Evolutionary conservation across 35 echinoderm and acorn worm species (phyloP).

Genomic region (Ophioderma brevispina): DNA sequence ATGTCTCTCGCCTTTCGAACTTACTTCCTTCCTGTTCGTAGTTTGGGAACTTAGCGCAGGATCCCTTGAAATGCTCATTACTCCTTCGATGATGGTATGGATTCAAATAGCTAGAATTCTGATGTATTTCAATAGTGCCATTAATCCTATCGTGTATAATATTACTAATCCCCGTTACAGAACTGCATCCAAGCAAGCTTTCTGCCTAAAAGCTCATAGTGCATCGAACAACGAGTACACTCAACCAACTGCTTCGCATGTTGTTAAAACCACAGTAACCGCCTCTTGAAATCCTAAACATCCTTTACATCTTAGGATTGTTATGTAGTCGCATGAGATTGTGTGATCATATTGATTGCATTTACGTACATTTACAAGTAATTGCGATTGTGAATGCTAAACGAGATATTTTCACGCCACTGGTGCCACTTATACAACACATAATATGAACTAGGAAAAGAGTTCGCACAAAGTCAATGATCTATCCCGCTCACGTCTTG

Average conservation of each 20-base stretch:
- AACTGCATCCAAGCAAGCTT: not conserved
- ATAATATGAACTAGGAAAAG: too few relatives aligned
- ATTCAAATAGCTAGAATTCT: conserved; percentile 24
- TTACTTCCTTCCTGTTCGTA: conserved; percentile 13
- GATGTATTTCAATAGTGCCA: conserved; percentile 44
- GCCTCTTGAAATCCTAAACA: not conserved
- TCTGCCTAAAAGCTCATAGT: not conserved
- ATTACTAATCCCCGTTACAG: conserved; percentile 40
- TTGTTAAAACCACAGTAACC: not conserved
- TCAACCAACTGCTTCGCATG: not conserved
- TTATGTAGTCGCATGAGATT: too few relatives aligned
- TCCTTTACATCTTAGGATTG: too few relatives aligned
- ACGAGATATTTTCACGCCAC: too few relatives aligned
- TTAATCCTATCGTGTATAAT: conserved; percentile 35
- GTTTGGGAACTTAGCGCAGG: conserved; percentile 15
- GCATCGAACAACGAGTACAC: not conserved
- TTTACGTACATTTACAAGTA: too few relatives aligned
- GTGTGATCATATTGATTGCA: too few relatives aligned
- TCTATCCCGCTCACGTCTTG: too few relatives aligned
- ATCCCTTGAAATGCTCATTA: not conserved
- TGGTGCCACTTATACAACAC: too few relatives aligned
- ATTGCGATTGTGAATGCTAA: too few relatives aligned
- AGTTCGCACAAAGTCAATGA: too few relatives aligned
- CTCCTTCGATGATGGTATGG: not conserved
- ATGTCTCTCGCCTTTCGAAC: conserved; percentile 57